phyloP scores from a whole-genome alignment of 2,888 invertebrate genomes.

The Athalia circularis region DNA sequence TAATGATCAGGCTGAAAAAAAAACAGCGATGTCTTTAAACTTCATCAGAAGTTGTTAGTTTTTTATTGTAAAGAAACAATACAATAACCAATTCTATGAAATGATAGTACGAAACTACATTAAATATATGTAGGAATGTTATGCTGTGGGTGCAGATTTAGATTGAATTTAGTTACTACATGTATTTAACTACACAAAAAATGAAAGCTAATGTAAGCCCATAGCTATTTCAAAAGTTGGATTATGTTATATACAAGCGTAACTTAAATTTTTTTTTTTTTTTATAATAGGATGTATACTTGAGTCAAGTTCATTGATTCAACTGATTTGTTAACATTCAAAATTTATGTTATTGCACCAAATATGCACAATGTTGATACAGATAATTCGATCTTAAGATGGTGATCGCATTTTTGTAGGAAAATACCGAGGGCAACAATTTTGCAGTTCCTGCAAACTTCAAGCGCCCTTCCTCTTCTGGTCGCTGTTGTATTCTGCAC shows the following conservation, averaged over 20 bases:
- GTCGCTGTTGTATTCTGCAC: neutral
- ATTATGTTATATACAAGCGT: neutral
- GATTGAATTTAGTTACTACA: conserved; percentile 1
- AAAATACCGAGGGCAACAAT: neutral
- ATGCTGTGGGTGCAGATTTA: neutral
- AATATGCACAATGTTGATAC: neutral
- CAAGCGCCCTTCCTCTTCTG: neutral
- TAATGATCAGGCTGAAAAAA: neutral
- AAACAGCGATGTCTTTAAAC: neutral
- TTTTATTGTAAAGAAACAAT: conserved; percentile 10
- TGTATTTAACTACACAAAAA: too few species aligned
- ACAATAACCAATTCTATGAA: neutral
- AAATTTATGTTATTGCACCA: conserved; percentile 4
- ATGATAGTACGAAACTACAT: neutral
- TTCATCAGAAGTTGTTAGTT: neutral
- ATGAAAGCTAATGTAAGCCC: too few species aligned
- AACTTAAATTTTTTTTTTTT: neutral
- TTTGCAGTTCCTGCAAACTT: neutral
- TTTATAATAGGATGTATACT: neutral
- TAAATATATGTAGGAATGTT: conserved; percentile 7
- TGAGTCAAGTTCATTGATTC: neutral
- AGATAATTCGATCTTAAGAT: neutral
- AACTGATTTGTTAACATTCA: neutral
- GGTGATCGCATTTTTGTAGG: too few species aligned
- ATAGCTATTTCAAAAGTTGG: neutral